Percentiles rank a stretch among this genome's conserved stretches.
phyloP scores from a whole-genome alignment of 2,113 vertebrate genomes.

The Rostratula benghalensis region DNA sequence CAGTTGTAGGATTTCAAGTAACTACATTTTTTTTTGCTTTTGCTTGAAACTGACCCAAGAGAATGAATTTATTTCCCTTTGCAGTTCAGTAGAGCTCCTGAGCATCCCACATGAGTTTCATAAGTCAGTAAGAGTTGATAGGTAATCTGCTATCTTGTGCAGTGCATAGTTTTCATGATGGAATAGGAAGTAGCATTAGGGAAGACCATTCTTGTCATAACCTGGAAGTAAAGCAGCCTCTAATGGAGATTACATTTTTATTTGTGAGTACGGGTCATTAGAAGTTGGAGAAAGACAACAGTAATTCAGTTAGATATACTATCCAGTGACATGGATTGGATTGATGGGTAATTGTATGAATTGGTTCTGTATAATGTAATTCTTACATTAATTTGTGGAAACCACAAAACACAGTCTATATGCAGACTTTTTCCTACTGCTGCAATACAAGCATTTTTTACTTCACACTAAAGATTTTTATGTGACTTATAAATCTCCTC shows the following conservation, averaged over 20 bases:
- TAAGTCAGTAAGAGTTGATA: neutral
- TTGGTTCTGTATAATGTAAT: neutral
- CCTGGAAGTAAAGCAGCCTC: neutral
- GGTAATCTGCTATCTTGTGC: neutral
- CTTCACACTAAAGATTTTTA: conserved; percentile 61
- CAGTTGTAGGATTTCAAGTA: neutral
- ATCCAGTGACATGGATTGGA: neutral
- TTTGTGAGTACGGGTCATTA: neutral
- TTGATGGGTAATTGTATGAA: neutral
- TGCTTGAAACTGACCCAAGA: neutral
- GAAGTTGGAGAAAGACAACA: neutral
- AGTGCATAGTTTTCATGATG: neutral
- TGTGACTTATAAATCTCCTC: conserved; percentile 69
- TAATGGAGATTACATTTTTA: neutral
- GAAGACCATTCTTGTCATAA: neutral
- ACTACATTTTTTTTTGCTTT: neutral
- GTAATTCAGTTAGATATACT: neutral
- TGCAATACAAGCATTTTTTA: conserved; percentile 69
- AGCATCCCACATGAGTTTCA: neutral
- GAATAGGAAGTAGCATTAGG: neutral
- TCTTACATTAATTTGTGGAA: conserved; percentile 61
- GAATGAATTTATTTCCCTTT: neutral
- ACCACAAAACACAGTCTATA: neutral
- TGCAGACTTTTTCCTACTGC: conserved; percentile 24
- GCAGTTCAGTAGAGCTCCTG: neutral